Evolutionary conservation across 2,113 vertebrate species (phyloP).

Genomic region (Misgurnus anguillicaudatus): DNA sequence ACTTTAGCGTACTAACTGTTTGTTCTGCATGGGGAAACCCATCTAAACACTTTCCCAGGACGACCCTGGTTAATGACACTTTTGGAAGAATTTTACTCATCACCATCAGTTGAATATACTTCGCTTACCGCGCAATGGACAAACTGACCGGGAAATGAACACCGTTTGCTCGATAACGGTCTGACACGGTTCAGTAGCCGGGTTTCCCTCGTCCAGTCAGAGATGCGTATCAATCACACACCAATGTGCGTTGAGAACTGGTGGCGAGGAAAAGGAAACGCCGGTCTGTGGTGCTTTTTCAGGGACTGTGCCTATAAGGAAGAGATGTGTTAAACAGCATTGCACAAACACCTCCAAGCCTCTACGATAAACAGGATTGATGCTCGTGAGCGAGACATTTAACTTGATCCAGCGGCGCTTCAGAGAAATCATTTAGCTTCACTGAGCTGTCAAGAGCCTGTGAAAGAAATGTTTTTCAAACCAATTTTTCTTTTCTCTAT

Average conservation of each 20-base stretch:
- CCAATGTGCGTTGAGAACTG: conserved; percentile 30
- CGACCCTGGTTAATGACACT: conserved; percentile 1
- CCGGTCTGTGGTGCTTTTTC: conserved; percentile 26
- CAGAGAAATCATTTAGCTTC: conserved; percentile 54
- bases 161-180: conserved; percentile 11
- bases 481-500: conserved; percentile 46
- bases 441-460: conserved; percentile 45
- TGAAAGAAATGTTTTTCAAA: conserved; percentile 44
- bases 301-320: conserved; percentile 20
- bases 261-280: conserved; percentile 15
- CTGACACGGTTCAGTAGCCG: conserved; percentile 10
- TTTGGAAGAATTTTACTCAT: neutral
- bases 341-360: conserved; percentile 48
- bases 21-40: conserved; percentile 17
- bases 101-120: neutral
- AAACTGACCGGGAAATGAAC: conserved; percentile 1
- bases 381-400: conserved; percentile 53
- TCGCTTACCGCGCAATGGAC: neutral
- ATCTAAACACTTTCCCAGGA: conserved; percentile 7
- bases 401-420: conserved; percentile 49
- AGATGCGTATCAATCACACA: conserved; percentile 40
- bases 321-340: conserved; percentile 43
- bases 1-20: conserved; percentile 14
- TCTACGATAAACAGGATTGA: conserved; percentile 53
- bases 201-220: conserved; percentile 1